Base-by-base conservation (phyloP, 2,113 vertebrate species). In the Pteronura brasiliensis region DNA sequence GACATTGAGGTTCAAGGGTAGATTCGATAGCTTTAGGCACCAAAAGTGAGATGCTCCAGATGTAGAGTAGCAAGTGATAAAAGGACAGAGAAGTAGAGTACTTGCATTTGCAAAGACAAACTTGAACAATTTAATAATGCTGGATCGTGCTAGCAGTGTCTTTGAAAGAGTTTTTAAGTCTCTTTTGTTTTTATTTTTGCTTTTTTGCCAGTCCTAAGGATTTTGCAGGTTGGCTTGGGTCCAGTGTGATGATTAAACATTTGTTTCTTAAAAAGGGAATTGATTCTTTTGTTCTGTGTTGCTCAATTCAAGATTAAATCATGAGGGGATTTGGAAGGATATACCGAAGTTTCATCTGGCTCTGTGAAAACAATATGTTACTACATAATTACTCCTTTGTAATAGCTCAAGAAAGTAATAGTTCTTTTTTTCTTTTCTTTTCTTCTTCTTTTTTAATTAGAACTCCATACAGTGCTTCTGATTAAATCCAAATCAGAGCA, bases 361-460 rank as follows among this genome's bases (percentile, higher is more conserved):
- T 97, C 86, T 25, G 95, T 94, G 86, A 97, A 93, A 98, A 91
- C 89, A 93, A 83, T 96, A 93, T 59, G 87, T 84, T 95, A 94
- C 67, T 74, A 93, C 4, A 9, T 93, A 98, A 98, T 96, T 83
- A 97, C 97, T 91, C 94, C 95, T 98, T 97, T 98, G 90, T 96
- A 90, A 92, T 91, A 97, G 87, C 57, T 90, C 94, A 96, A 98
- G 89, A 95, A 95, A 96, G 85, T 95, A 98, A 96, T 96, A 92
- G 6, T 93, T 95, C 98, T 98, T 98, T 97, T 81, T 94, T 80
- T 1, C 95, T 93, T 98, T 95, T 96, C 96, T 71, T 67, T 95
- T 74, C 39, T 44, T 74, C 23, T 27, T 44, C 42, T 95, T 95
- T 98, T 98, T 98, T 94, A 98, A 98, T 98, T 98, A 97, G 98